Conservation (phyloP, 2,797 vertebrate species). For the Cynodonichthys magdalenae region DNA sequence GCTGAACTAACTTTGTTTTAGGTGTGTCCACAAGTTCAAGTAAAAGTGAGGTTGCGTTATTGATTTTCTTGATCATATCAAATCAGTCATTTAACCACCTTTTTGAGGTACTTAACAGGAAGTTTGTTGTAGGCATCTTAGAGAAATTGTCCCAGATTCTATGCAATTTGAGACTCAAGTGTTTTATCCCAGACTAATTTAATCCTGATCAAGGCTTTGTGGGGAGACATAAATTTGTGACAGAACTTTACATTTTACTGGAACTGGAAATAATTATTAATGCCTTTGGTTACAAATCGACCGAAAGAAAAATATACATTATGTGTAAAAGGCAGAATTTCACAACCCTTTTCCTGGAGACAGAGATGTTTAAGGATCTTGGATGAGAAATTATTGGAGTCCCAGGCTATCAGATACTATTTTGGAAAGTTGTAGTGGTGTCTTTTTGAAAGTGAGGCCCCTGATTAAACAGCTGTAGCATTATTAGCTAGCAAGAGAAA, state of each 20-base stretch:
- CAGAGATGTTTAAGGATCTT: background rate
- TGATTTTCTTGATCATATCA: background rate
- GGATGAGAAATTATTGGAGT: background rate
- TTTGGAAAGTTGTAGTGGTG: background rate
- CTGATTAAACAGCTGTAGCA: background rate
- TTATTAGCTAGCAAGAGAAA: background rate
- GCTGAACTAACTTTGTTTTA: background rate
- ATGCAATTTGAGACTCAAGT: background rate
- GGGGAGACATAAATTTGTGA: background rate
- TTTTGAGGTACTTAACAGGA: background rate
- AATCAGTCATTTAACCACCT: too few species aligned
- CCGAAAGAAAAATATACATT: background rate
- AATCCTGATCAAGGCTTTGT: constrained; percentile 4
- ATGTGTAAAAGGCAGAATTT: background rate
- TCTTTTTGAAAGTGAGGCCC: background rate
- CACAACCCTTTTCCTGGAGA: background rate
- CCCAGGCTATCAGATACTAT: background rate
- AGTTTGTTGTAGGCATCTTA: background rate
- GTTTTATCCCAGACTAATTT: constrained; percentile 5
- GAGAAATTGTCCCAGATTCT: background rate
- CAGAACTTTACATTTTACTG: background rate
- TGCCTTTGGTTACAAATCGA: background rate
- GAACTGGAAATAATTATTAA: background rate
- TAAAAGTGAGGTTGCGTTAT: too few species aligned
- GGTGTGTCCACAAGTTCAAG: too few species aligned